Conservation (phyloP, 2,113 vertebrate species). For the Toxotes chatareus region DNA sequence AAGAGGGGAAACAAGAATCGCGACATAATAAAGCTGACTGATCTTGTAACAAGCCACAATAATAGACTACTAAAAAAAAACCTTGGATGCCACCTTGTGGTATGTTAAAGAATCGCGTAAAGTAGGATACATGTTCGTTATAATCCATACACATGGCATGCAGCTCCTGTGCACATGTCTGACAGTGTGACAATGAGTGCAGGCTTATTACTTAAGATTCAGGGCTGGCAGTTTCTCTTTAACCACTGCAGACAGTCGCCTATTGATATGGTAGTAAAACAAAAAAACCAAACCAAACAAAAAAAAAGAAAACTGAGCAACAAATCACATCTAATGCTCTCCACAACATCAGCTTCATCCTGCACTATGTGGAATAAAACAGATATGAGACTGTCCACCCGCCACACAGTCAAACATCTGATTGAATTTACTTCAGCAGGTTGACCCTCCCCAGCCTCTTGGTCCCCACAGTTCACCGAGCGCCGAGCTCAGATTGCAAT, state of each 20-base stretch:
- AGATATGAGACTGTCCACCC: background rate
- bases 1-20: background rate
- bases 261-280: too few relatives aligned
- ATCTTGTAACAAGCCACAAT: background rate
- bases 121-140: background rate
- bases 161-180: background rate
- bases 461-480: background rate
- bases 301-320: background rate
- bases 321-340: background rate
- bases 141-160: background rate
- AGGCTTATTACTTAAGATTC: too few relatives aligned
- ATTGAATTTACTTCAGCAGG: constrained; percentile 6
- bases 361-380: background rate
- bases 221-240: background rate
- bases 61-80: background rate
- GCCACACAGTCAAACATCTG: background rate
- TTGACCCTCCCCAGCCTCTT: background rate
- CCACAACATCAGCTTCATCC: background rate
- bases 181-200: background rate
- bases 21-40: background rate
- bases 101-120: background rate
- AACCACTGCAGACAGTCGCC: background rate
- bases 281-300: background rate
- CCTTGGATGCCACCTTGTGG: constrained; percentile 56
- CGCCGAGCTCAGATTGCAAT: background rate